Evolutionary conservation across 2,797 vertebrate genomes (phyloP), one percentile per base, ranked within the genome.

Genomic region (Oryzias sinensis): DNA sequence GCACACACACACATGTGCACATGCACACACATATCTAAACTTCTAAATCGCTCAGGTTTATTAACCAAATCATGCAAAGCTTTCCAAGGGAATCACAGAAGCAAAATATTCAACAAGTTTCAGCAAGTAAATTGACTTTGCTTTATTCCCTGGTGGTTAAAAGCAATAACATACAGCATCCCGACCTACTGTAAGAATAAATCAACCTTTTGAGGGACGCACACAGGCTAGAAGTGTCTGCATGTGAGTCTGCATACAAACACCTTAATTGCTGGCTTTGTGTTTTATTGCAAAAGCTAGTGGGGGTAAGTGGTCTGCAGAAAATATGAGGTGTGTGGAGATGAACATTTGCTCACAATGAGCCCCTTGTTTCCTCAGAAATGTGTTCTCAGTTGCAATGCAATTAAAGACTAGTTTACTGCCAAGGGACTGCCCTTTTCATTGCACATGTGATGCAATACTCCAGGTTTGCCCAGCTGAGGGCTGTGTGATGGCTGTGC

Each of bases 371-470:
- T 89, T 88, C 83, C 62, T 56, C 68, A 24, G 82, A 70, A 85
- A 83, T 85, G 82, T 87, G 87, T 86, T 88, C 87, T 80, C 88
- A 80, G 86, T 89, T 88, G 87, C 76, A 87, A 78, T 67, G 81
- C 86, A 90, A 91, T 91, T 91, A 89, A 88, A 91, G 85, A 69
- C 70, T 59, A 73, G 78, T 89, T 91, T 89, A 87, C 85, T 79
- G 77, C 86, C 80, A 59, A 74, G 69, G 67, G 65, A 14, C 80
- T 60, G 60, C 71, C 75, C 62, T 68, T 71, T 85, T 80, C 79
- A 78, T 68, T 71, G 63, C 59, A 71, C 40, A 25, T 68, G 66
- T 84, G 87, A 90, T 53, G 76, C 80, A 86, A 86, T 77, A 49
- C 74, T 76, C n/a, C 60, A 65, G 79, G 74, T 87, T 71, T 68